Base-by-base conservation (phyloP, 2,113 vertebrate species). In the Xiphias gladius region DNA sequence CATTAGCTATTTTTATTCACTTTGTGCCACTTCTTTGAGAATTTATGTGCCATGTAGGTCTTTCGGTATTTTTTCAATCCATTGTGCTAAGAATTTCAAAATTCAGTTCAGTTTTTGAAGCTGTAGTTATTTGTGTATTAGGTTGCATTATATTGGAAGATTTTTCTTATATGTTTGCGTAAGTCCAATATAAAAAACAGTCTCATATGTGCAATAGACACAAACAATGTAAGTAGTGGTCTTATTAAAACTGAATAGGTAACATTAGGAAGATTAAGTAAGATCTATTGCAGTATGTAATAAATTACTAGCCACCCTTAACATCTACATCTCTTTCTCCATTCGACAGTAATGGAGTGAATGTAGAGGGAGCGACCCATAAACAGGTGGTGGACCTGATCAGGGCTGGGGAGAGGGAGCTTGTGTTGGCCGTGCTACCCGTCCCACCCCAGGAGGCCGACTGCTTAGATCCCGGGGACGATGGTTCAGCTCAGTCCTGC, bases 321-420 rank as follows among this genome's bases (percentile, higher is more conserved):
- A 26, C 43, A 19, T 63, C 5, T 30, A 3, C 19, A 12, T 62
- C 16, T 79, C 43, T 82, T 2, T 79, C 41, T 73, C 5, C 61
- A 19, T 80, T 57, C 0, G 0, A 62, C 73, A 99, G 98, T 76
- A 99, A 99, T 2, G 95, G 97, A 10, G 96, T 99, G 90, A 99
- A 97, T 19, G 97, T 99, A 1, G 98, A 99, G 39, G 98, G 98
- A 13, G 97, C 98, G 0, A 99, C 97, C 0, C 98, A 99, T 93
- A 99, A 99, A 95, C 98, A 99, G 88, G 98, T 99, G 93, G 98
- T 99, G 93, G 98, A 99, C 75, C 96, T 99, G 94, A 99, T 99
- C 91, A 96, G 98, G 0, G 97, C 97, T 0, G 97, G 97, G 0
- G 97, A 98, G 94, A 95, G 96, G 86, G 97, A 99, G 92, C 91